A percentile compares a stretch with the other conserved stretches of the same genome.
Conservation (phyloP, 2,113 vertebrate species). For the Abramis brama region DNA sequence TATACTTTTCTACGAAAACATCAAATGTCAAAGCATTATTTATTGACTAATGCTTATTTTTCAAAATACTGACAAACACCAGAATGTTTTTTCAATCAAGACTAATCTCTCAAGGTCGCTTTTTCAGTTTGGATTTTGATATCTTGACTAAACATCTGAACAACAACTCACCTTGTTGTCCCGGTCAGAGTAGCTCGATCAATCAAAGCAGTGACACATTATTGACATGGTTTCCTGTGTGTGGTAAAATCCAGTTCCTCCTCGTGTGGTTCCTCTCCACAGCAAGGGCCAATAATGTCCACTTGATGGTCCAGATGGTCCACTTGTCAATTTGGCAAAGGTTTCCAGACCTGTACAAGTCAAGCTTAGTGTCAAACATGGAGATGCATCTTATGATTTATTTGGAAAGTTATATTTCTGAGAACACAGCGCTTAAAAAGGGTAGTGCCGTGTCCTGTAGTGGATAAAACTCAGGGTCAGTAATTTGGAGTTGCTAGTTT, state of each 20-base stretch:
- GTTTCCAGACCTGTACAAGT: conserved; percentile 31
- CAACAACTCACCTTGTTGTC: conserved; percentile 3
- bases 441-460: not conserved
- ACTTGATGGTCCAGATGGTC: not conserved
- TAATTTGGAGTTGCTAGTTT: not conserved
- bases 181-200: not conserved
- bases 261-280: not conserved
- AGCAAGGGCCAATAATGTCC: not conserved
- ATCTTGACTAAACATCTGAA: not conserved
- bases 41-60: conserved; percentile 11
- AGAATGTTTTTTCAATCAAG: conserved; percentile 38
- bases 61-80: not conserved
- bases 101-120: conserved; percentile 5
- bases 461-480: not conserved
- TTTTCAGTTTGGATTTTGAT: conserved; percentile 18
- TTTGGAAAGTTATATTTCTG: conserved; percentile 17
- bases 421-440: not conserved
- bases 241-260: not conserved
- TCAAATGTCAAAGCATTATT: conserved; percentile 32
- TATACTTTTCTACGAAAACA: conserved; percentile 47
- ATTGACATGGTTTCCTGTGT: conserved; percentile 22
- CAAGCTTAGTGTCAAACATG: conserved; percentile 9
- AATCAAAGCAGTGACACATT: not conserved
- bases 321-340: conserved; percentile 31
- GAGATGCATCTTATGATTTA: conserved; percentile 19